phyloP scores from a whole-genome alignment of 2,888 invertebrate genomes.

The Cheilosia soror region DNA sequence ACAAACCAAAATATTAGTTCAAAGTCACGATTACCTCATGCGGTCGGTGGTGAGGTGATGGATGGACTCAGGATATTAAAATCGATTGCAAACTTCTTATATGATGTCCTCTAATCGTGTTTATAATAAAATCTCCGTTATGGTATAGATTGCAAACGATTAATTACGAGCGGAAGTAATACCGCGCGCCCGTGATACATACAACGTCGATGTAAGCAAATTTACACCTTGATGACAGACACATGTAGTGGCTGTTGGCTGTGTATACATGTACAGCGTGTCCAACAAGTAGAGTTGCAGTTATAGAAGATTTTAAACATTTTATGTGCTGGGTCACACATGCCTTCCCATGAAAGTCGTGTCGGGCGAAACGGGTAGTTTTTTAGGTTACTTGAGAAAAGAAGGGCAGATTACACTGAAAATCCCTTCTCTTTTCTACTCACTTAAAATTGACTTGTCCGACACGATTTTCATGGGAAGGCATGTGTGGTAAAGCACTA shows the following conservation, averaged over 20 bases:
- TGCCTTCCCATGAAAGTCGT: too few species aligned
- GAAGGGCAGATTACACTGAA: too few species aligned
- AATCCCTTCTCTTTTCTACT: too few species aligned
- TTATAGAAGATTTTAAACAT: too few species aligned
- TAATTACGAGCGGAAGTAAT: conserved; percentile 53
- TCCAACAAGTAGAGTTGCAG: background rate
- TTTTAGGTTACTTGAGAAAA: too few species aligned
- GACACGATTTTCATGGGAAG: too few species aligned
- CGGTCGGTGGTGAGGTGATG: background rate
- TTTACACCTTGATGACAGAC: conserved; percentile 15
- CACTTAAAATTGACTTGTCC: too few species aligned
- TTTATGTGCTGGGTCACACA: too few species aligned
- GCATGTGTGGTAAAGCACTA: too few species aligned
- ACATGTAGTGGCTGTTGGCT: background rate
- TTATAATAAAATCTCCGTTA: conserved; percentile 54
- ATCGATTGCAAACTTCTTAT: conserved; percentile 15
- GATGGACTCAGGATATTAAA: background rate
- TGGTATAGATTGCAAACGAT: conserved; percentile 27
- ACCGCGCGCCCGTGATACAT: conserved; percentile 8
- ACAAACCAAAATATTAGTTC: conserved; percentile 35
- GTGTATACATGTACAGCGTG: conserved; percentile 1
- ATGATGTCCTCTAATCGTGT: conserved; percentile 53
- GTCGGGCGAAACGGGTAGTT: too few species aligned
- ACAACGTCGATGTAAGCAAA: conserved; percentile 18
- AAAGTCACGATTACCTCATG: conserved; percentile 51